These are phyloP conservation scores for Antheraea yamamai DNA, from an alignment of 2,888 invertebrate species.

Conservation along the genomic window DNA sequence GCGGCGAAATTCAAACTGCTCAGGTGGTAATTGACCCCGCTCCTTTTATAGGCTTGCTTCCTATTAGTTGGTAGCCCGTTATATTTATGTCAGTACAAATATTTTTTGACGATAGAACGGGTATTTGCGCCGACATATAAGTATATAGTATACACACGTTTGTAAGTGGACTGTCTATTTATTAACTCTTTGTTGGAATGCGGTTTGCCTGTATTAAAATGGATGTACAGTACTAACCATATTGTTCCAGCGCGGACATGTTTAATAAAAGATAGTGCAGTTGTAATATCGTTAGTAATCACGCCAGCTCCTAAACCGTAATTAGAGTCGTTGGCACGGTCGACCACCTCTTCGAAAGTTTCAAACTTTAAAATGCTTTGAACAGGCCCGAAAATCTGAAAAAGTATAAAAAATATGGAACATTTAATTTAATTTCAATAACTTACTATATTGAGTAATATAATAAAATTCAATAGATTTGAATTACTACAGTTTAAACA, in stretches of 20 bases:
- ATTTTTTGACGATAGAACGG: too few relatives aligned
- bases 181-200: not conserved
- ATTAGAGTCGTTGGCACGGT: slow-evolving; percentile 90
- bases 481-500: too few relatives aligned
- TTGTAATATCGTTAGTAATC: slow-evolving; percentile 91
- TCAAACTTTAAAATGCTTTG: slow-evolving; percentile 94
- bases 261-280: slow-evolving; percentile 88
- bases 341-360: slow-evolving; percentile 90
- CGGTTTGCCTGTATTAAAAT: not conserved
- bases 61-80: too few relatives aligned
- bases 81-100: too few relatives aligned
- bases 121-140: too few relatives aligned
- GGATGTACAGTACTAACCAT: slow-evolving; percentile 77
- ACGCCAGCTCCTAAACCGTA: slow-evolving; percentile 95
- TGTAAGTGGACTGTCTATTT: too few relatives aligned
- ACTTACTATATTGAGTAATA: too few relatives aligned
- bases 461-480: too few relatives aligned
- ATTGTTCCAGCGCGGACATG: slow-evolving; percentile 91
- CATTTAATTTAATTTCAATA: not conserved
- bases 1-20: too few relatives aligned
- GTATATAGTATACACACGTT: not conserved
- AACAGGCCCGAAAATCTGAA: slow-evolving; percentile 95
- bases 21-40: too few relatives aligned
- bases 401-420: not conserved
- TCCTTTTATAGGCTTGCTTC: too few relatives aligned